These are phyloP conservation scores for Azemiops feae DNA, from an alignment of 2,113 vertebrate genomes.

Conservation along the genomic window DNA sequence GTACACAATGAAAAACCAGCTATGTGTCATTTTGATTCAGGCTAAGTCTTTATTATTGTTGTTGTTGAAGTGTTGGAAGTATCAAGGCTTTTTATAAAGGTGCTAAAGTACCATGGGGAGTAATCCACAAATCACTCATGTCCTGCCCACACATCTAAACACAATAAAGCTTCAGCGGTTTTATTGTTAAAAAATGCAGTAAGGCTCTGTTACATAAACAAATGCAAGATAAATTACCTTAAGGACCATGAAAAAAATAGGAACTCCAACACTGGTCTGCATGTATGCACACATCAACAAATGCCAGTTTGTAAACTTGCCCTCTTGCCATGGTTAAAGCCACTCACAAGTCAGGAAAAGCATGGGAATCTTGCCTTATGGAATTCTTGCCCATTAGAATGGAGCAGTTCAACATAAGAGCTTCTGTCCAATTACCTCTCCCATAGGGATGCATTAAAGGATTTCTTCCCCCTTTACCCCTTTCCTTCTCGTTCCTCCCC, in stretches of 20 bases:
- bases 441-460: background rate
- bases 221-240: constrained; percentile 51
- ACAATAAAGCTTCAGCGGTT: constrained; percentile 40
- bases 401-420: background rate
- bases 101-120: constrained; percentile 53
- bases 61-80: constrained; percentile 26
- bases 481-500: background rate
- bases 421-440: background rate
- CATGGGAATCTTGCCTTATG: background rate
- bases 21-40: constrained; percentile 12
- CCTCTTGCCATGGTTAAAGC: background rate
- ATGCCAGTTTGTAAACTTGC: constrained; percentile 28
- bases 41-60: background rate
- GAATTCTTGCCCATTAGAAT: background rate
- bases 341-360: background rate
- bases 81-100: constrained; percentile 30
- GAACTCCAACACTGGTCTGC: background rate
- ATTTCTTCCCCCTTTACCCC: background rate
- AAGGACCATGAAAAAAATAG: background rate
- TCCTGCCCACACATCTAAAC: background rate
- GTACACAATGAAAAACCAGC: background rate
- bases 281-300: constrained; percentile 30
- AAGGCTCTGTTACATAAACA: constrained; percentile 43
- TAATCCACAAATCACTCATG: constrained; percentile 53
- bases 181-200: constrained; percentile 23